Evolutionary conservation across 1,140 invertebrate species (phyloP), one percentile per base, ranked within the genome.

Genomic region (Teleopsis dalmanni): DNA sequence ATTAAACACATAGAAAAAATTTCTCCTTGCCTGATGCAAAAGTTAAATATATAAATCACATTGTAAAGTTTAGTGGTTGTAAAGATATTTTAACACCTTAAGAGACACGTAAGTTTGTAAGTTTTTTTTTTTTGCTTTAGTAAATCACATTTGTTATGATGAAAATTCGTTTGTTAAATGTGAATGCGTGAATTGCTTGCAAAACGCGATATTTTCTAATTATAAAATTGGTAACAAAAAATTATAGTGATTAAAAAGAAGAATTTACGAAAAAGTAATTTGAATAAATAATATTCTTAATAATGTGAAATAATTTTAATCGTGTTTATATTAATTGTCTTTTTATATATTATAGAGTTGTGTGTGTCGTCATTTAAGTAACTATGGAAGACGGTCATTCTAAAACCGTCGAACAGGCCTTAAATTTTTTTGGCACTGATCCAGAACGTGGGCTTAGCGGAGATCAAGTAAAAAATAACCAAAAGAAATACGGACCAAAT

Each of bases 401-500:
- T 59, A 97, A 96, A 83, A 83, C 89, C 65, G 85, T 88, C 76
- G 91, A 97, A 53, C 95, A 99, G 79, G 84, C 95, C 64, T 72
- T 90, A 70, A 84, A 83, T 71, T 88, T 89, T 77, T 99, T 98
- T 76, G 81, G 81, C 63, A 86, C 90, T 59, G 91, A 98, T 73
- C 72, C 78, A 57, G 92, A 96, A 63, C 82, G 81, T 73, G 97
- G 97, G 73, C 82, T 99, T 58, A 80, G 83, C 50, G 75, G 82
- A 54, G 90, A 96, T 61, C 95, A 99, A 81, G 84, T 99, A 37
- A 95, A 92, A 79, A 82, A 84, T 64, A 84, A 93, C 73, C 88
- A 94, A 77, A 92, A 95, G 66, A 99, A 98, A 84, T 99, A 99
- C 85, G 97, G 97, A 73, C 91, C 90, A 73, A 99, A 99, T 79